Percentiles rank a stretch among this genome's conserved stretches.
phyloP scores from a whole-genome alignment of 2,797 vertebrate genomes.

The Hybognathus amarus region DNA sequence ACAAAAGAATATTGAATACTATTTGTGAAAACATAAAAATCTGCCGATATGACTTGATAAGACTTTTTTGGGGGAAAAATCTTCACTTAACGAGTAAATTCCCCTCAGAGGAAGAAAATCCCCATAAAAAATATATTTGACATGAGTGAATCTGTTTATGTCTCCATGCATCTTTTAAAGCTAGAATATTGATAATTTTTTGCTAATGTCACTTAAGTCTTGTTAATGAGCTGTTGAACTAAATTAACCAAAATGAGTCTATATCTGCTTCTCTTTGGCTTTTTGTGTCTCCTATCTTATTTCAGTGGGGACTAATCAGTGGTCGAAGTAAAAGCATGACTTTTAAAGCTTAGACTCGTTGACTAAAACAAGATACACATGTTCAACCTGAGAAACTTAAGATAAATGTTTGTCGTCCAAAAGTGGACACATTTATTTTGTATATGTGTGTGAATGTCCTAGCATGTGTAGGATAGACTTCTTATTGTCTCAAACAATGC shows the following conservation, averaged over 20 bases:
- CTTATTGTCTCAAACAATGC: not conserved
- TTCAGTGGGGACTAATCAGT: slow-evolving; percentile 44
- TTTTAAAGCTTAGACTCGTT: slow-evolving; percentile 22
- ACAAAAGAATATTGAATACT: not conserved
- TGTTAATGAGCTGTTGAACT: slow-evolving; percentile 15
- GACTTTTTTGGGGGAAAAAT: not conserved
- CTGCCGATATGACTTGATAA: not conserved
- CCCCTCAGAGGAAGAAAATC: not conserved
- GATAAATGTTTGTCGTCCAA: slow-evolving; percentile 36
- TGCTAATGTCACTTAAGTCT: not conserved
- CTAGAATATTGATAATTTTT: not conserved
- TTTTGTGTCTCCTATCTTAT: slow-evolving; percentile 57
- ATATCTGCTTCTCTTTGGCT: slow-evolving; percentile 9
- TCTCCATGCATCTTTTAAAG: not conserved
- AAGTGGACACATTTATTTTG: not conserved
- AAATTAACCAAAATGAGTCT: not conserved
- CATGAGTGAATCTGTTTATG: not conserved
- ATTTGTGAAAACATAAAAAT: not conserved
- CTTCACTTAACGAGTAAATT: not conserved
- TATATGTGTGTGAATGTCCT: slow-evolving; percentile 6
- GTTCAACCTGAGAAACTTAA: slow-evolving; percentile 34
- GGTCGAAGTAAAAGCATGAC: slow-evolving; percentile 54
- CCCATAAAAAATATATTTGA: not conserved
- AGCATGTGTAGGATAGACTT: not conserved
- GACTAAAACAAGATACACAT: slow-evolving; percentile 25